Conservation (phyloP, 1,140 invertebrate species). For the Tigriopus japonicus region DNA sequence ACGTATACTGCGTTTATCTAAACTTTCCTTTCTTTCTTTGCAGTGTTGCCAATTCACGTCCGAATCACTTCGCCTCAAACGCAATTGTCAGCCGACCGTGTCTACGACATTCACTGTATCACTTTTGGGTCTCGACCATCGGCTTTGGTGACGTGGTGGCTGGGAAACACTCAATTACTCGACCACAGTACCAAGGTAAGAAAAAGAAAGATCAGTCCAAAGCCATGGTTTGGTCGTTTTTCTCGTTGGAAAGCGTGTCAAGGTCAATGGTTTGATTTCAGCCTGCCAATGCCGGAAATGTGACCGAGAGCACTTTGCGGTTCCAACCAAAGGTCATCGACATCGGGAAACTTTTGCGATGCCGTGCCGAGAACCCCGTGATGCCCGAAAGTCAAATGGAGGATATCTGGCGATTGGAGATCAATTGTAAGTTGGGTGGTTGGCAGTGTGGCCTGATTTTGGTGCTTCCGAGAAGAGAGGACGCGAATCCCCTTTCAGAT, state of each 20-base stretch:
- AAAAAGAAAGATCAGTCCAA: no score
- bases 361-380: constrained; percentile 48
- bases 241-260: background rate
- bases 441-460: background rate
- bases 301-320: constrained; percentile 56
- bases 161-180: background rate
- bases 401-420: constrained; percentile 61
- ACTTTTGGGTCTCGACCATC: constrained; percentile 6
- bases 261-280: constrained; percentile 26
- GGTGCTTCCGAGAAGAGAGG: no score
- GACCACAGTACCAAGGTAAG: constrained; percentile 3
- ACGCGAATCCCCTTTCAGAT: no score
- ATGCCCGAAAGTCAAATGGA: constrained; percentile 51
- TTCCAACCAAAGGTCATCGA: constrained; percentile 61
- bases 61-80: background rate
- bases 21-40: background rate
- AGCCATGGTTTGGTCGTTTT: no score
- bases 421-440: constrained; percentile 60
- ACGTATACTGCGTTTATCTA: background rate
- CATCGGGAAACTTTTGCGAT: constrained; percentile 55
- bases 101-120: constrained; percentile 11
- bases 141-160: constrained; percentile 2
- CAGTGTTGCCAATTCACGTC: constrained; percentile 6
- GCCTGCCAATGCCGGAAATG: constrained; percentile 56
- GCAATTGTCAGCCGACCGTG: constrained; percentile 1